Base-by-base conservation (phyloP, 2,797 vertebrate species). In the Hemitrygon akajei region DNA sequence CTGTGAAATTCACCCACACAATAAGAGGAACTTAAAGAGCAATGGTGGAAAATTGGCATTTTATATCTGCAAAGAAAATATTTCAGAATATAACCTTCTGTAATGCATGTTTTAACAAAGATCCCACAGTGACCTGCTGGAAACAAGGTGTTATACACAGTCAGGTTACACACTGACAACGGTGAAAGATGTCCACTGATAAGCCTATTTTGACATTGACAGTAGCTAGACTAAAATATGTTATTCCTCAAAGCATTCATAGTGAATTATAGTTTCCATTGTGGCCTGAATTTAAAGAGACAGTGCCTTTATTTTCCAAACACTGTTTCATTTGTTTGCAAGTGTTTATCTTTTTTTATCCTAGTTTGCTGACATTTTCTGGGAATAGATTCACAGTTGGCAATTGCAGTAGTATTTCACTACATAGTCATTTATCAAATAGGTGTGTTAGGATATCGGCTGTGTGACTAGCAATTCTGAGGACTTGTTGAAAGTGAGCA, bases 181-280 rank as follows among this genome's bases (percentile, higher is more conserved):
- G 12, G 37, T 89, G 86, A 89, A 89, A 89, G 86, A 89, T 89
- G 56, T 20, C 86, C 86, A 89, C 86, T 69, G 86, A 89, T 89
- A 89, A 37, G 63, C 86, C 60, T 89, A 37, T 89, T 89, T 89
- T 89, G 86, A 69, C 86, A 89, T 34, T 89, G 86, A 89, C 86
- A 69, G 60, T 69, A 69, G n/a, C 30, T 66, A 66, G 66, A 69
- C 60, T 66, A 34, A 37, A 89, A 89, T 56, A 34, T 63, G 89
- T 69, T 69, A 37, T 20, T 66, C 18, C 89, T 89, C 86, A 86
- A 86, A 86, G 56, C 82, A 69, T 89, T 89, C 60, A 69, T 63
- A 69, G 1, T 69, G 86, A 89, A 89, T 89, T 69, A 89, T 89
- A 89, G 18, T 20, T 89, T 37, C 86, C 86, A 69, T 37, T 69